Evolutionary conservation across 2,888 invertebrate species (phyloP).

Genomic region (Zhuqinia jingwanae): DNA sequence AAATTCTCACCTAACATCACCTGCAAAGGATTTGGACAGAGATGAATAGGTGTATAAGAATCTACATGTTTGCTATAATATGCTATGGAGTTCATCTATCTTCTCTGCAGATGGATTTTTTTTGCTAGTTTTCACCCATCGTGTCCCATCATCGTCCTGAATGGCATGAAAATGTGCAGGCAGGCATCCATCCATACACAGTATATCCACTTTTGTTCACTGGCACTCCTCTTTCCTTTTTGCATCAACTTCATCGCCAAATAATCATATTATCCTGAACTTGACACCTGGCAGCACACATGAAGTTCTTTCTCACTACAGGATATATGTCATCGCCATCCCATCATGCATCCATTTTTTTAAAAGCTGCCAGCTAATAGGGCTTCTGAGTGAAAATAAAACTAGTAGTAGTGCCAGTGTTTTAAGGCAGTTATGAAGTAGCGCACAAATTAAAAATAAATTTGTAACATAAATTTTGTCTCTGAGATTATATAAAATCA

Average conservation of each 20-base stretch:
- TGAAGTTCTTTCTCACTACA: too few relatives aligned
- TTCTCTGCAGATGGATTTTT: neutral
- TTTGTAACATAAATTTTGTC: too few relatives aligned
- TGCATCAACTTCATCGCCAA: neutral
- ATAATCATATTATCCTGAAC: conserved; percentile 19
- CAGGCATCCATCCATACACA: neutral
- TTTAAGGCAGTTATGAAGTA: too few relatives aligned
- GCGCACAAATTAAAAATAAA: too few relatives aligned
- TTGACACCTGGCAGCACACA: conserved; percentile 9
- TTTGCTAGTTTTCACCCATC: neutral
- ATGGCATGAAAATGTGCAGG: neutral
- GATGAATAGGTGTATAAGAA: neutral
- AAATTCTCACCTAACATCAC: conserved; percentile 37
- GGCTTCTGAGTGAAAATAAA: too few relatives aligned
- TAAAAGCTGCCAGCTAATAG: too few relatives aligned
- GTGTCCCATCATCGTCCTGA: too few relatives aligned
- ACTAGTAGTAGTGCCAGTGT: too few relatives aligned
- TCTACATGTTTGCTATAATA: neutral
- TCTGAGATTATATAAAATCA: too few relatives aligned
- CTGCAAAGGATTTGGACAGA: conserved; percentile 22
- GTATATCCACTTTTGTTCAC: neutral
- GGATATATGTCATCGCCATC: too few relatives aligned
- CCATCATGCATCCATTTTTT: too few relatives aligned
- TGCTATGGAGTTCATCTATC: neutral
- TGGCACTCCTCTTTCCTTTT: neutral